These are phyloP conservation scores for Cetonia aurata DNA, from an alignment of 2,888 invertebrate species.

Conservation along the genomic window DNA sequence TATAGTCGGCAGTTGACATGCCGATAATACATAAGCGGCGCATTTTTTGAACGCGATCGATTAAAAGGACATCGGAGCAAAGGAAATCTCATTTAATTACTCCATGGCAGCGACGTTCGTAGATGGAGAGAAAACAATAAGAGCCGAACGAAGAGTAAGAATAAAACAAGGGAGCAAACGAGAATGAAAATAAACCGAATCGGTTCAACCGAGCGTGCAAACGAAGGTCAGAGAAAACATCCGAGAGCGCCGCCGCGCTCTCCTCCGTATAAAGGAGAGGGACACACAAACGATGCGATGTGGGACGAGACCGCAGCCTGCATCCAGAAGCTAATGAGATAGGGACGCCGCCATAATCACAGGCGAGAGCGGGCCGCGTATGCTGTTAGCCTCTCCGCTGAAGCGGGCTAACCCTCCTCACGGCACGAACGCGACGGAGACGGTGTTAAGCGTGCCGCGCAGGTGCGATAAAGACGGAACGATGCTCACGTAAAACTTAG, in stretches of 20 bases:
- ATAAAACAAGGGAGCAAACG: slow-evolving; percentile 40
- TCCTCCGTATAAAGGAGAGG: slow-evolving; percentile 29
- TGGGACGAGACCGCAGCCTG: slow-evolving; percentile 50
- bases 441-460: neutral
- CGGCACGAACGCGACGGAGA: slow-evolving; percentile 41
- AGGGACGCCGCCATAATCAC: slow-evolving; percentile 55
- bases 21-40: neutral
- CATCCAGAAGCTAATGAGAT: slow-evolving; percentile 59
- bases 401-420: slow-evolving; percentile 38
- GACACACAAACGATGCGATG: slow-evolving; percentile 41
- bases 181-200: slow-evolving; percentile 41
- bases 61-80: slow-evolving; percentile 18
- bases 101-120: slow-evolving; percentile 3
- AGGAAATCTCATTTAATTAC: slow-evolving; percentile 27
- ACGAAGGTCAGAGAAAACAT: slow-evolving; percentile 41
- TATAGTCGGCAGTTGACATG: no score
- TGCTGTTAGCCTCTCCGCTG: slow-evolving; percentile 44
- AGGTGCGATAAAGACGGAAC: slow-evolving; percentile 42
- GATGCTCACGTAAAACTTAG: slow-evolving; percentile 45
- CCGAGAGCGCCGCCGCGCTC: slow-evolving; percentile 34
- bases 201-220: slow-evolving; percentile 41
- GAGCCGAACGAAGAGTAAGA: slow-evolving; percentile 27
- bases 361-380: slow-evolving; percentile 50
- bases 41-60: slow-evolving; percentile 5
- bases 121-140: slow-evolving; percentile 34